These are phyloP conservation scores for Pseudobourletiella spinata DNA, from an alignment of 1,140 invertebrate species.

Conservation along the genomic window DNA sequence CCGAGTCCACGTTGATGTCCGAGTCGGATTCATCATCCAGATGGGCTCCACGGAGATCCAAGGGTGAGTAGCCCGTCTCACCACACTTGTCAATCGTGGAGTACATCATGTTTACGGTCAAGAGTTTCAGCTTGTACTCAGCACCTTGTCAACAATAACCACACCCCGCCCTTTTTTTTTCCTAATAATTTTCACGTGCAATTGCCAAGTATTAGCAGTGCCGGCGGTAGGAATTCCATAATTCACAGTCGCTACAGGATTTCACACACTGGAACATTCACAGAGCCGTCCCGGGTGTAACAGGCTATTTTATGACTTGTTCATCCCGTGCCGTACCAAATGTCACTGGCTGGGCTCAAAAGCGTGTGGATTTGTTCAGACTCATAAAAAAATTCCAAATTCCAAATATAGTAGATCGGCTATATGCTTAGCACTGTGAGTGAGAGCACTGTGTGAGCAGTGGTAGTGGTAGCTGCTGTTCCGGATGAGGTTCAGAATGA, in stretches of 20 bases:
- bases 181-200: neutral
- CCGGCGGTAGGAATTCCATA: neutral
- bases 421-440: no score
- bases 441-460: neutral
- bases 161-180: neutral
- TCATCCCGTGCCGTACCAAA: no score
- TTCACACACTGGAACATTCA: no score
- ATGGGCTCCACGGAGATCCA: slow-evolving; percentile 30
- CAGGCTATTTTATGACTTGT: no score
- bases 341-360: no score
- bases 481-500: neutral
- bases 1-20: slow-evolving; percentile 38
- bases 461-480: neutral
- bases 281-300: no score
- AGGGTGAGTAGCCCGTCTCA: slow-evolving; percentile 22
- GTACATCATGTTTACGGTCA: slow-evolving; percentile 28
- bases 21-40: slow-evolving; percentile 31
- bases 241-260: no score
- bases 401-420: no score
- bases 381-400: no score
- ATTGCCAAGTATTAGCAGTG: neutral
- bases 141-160: neutral
- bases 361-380: no score
- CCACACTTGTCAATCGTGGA: slow-evolving; percentile 29
- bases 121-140: neutral